Base-by-base conservation (phyloP, 2,113 vertebrate genomes). In the Erinaceus europaeus region DNA sequence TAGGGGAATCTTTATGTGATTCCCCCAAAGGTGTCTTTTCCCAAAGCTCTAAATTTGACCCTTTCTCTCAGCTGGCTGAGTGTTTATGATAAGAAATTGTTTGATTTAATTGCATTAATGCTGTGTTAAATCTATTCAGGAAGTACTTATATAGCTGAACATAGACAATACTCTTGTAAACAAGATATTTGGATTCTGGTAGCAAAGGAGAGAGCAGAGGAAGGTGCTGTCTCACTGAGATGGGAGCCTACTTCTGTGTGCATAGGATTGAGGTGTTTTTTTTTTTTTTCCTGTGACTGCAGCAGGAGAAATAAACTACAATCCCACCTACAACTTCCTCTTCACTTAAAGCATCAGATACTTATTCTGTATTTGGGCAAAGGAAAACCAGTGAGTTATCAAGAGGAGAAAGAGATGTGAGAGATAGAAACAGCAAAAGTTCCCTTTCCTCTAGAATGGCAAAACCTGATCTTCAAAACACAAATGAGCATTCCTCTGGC, bases 181-280 rank as follows among this genome's bases (percentile, higher is more conserved):
- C 15, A 3, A 46, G 44, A 18, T 6, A 23, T 46, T 8, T 72
- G 38, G 38, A 23, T 50, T 57, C 18, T 46, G 15, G 46, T 23
- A 1, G 61, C 50, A 78, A 67, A 61, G 21, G 42, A 64, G 75
- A 61, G 59, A 44, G 20, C 42, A 42, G 83, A 77, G 57, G 36
- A 75, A 25, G 1, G 17, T 4, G 5, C 20, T 44, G 73, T 6
- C 27, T 20, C n/a, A 3, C 1, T 40, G 57, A 81, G 34, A 38
- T 11, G 44, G 46, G 59, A 42, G 15, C 53, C 18, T 27, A 25
- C 17, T 20, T 42, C 61, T 11, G 13, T 25, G 82, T 23, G 27
- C 13, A 52, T 38, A 3, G 0, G 12, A 1, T 4, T 17, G 8
- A 36, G 27, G 8, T 3, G 17, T 0, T n/a, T n/a, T n/a, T n/a